Evolutionary conservation across 2,113 vertebrate species (phyloP).

Genomic region (Oncorhynchus masou): DNA sequence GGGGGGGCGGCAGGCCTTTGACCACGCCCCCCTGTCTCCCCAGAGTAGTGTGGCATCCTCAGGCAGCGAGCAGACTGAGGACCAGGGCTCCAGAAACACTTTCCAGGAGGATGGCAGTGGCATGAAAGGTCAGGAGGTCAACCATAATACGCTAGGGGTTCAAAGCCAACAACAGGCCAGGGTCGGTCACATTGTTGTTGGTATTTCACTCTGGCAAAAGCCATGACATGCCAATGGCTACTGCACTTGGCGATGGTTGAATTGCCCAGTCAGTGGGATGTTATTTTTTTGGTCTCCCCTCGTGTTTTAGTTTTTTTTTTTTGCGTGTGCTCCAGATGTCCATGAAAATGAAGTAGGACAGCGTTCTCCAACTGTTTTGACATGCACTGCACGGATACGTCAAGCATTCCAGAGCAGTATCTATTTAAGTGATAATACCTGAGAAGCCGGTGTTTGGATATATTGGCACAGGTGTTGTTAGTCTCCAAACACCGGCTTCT

Average conservation of each 20-base stretch:
- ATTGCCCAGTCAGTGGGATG: conserved; percentile 3
- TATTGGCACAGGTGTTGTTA: too few species aligned
- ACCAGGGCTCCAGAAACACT: conserved; percentile 84
- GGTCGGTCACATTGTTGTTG: neutral
- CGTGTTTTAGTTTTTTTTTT: conserved; percentile 4
- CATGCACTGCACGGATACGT: too few species aligned
- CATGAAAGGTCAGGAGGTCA: conserved; percentile 83
- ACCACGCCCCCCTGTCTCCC: conserved; percentile 90
- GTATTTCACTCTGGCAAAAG: conserved; percentile 21
- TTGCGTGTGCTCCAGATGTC: neutral
- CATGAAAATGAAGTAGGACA: too few species aligned
- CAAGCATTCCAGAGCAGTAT: too few species aligned
- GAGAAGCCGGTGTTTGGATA: too few species aligned
- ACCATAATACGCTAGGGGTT: neutral
- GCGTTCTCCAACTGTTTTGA: too few species aligned
- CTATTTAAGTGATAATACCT: too few species aligned
- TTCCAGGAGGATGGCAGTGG: conserved; percentile 93
- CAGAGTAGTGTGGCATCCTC: conserved; percentile 94
- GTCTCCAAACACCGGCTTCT: too few species aligned
- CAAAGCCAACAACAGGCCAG: neutral
- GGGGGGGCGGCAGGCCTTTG: conserved; percentile 77
- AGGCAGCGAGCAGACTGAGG: conserved; percentile 93
- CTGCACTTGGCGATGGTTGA: neutral
- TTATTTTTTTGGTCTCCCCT: neutral
- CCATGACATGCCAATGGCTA: conserved; percentile 15